Base-by-base conservation (phyloP, 2,113 vertebrate genomes). In the Dasyornis broadbenti region DNA sequence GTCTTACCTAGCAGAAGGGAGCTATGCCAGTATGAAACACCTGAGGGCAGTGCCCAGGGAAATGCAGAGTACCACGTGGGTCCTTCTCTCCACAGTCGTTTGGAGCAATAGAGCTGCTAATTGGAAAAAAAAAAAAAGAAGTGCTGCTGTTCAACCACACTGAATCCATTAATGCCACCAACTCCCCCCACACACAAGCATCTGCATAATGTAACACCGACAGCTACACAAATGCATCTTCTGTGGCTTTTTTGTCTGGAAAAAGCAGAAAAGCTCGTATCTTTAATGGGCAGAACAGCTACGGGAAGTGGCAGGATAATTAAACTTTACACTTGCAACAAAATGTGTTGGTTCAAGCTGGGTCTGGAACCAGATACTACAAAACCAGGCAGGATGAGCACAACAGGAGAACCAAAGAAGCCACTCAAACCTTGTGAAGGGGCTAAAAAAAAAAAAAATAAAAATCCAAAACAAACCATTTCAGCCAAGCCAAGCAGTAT, bases 1-100 rank as follows among this genome's bases (percentile, higher is more conserved):
- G 21, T 40, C 95, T 94, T 94, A 97, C 95, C 96, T 81, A 97
- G 71, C 19, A 97, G 83, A 81, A 30, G 5, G 0, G 90, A 86
- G 18, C 31, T 28, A 31, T 2, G 19, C 75, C 79, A 63, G 59
- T 7, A 9, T 26, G 64, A 86, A 80, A 24, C 7, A 50, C 17
- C 21, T 0, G 0, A 78, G 15, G 23, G 28, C 45, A 65, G 69
- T 0, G 50, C 37, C 54, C 80, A 18, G 5, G 54, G n/a, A 57
- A 52, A 6, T 12, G 16, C 63, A 10, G 63, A 21, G 40, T 5
- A 47, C 3, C 1, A 42, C 45, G 45, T 9, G 20, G 21, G 13
- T 39, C 72, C 52, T 70, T 71, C 54, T 3, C 47, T 75, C 80
- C 85, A 63, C 52, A 2, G 54, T 37, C 0, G 2, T 92, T 63